Percentiles rank a stretch among this genome's conserved stretches.
Conservation (phyloP, 2,888 invertebrate species). For the Podotricha telesiphe region DNA sequence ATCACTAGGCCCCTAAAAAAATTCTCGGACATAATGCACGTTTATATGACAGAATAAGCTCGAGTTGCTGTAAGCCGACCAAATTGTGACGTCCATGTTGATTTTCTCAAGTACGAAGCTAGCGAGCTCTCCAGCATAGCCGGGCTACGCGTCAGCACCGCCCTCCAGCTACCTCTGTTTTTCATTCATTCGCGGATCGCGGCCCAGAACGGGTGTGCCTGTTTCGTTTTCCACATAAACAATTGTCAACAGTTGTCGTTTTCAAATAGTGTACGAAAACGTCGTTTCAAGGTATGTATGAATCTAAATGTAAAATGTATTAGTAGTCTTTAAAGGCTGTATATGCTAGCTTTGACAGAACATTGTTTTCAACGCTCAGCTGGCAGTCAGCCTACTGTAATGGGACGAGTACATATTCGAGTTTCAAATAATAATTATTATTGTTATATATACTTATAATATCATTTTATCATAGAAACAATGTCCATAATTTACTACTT, state of each 20-base stretch:
- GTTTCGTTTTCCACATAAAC: conserved; percentile 58
- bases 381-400: conserved; percentile 10
- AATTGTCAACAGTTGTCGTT: conserved; percentile 45
- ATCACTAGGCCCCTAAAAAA: conserved; percentile 36
- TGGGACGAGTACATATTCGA: conserved; percentile 16
- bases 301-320: background rate
- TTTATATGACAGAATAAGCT: conserved; percentile 55
- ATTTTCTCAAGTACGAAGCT: background rate
- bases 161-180: conserved; percentile 69
- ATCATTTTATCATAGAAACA: background rate
- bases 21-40: conserved; percentile 50
- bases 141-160: conserved; percentile 58
- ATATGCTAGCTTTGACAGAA: background rate
- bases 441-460: background rate
- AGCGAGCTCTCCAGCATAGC: conserved; percentile 28
- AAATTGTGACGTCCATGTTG: conserved; percentile 47
- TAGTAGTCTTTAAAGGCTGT: background rate
- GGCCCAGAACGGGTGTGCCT: conserved; percentile 56
- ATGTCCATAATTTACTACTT: background rate
- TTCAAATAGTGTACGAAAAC: conserved; percentile 28
- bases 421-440: conserved; percentile 20
- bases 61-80: conserved; percentile 61
- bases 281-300: conserved; percentile 36
- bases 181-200: conserved; percentile 73
- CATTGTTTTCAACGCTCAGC: conserved; percentile 20